These are phyloP conservation scores for Ceratosolen solmsi DNA, from an alignment of 1,140 invertebrate species.

Conservation along the genomic window DNA sequence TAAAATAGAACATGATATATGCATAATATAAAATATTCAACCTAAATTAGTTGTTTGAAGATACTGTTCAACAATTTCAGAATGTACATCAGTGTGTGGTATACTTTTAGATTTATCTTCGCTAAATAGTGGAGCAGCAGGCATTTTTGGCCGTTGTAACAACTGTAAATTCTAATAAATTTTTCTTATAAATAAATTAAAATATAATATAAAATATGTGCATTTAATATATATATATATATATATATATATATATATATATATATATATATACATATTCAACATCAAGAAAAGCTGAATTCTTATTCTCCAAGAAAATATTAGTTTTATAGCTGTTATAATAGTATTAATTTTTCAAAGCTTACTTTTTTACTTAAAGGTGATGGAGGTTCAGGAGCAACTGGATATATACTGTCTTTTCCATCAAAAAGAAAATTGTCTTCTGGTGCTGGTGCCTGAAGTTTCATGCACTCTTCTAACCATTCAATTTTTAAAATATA, in stretches of 20 bases:
- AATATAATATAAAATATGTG: background rate
- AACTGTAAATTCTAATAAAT: constrained; percentile 67
- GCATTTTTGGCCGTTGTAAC: constrained; percentile 62
- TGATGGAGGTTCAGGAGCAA: constrained; percentile 71
- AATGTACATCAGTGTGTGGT: constrained; percentile 51
- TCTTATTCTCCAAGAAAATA: background rate
- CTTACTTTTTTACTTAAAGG: constrained; percentile 78
- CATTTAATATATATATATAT: background rate
- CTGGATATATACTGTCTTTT: constrained; percentile 60
- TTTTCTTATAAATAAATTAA: constrained; percentile 21
- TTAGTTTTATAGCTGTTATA: background rate
- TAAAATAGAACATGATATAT: no score
- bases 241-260: no score
- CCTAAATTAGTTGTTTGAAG: constrained; percentile 55
- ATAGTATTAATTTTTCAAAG: constrained; percentile 9
- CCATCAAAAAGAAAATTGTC: constrained; percentile 71
- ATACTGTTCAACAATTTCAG: constrained; percentile 65
- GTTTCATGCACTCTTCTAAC: constrained; percentile 82
- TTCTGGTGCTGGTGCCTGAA: constrained; percentile 77
- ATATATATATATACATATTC: no score
- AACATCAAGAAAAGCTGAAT: background rate
- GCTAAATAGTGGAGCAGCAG: constrained; percentile 58
- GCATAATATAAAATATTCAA: no score
- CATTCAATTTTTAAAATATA: constrained; percentile 81
- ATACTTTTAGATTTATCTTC: constrained; percentile 49